Evolutionary conservation across 1,140 invertebrate species (phyloP).

Genomic region (Cotesia chilonis): DNA sequence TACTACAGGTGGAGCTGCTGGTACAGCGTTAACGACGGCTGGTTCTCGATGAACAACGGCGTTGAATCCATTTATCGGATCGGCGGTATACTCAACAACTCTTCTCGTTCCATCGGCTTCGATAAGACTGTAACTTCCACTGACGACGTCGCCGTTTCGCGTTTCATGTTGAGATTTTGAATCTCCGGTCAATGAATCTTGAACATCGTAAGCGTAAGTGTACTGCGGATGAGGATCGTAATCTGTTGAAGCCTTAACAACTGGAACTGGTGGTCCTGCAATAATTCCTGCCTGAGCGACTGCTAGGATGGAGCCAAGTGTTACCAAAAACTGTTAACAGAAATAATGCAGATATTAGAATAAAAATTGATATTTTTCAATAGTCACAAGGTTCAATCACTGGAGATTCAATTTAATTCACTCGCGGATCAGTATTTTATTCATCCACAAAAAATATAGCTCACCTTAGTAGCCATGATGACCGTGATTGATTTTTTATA

Average conservation of each 20-base stretch:
- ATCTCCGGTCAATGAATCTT: conserved; percentile 74
- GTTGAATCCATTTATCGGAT: conserved; percentile 64
- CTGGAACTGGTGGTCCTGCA: conserved; percentile 37
- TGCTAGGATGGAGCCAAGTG: conserved; percentile 41
- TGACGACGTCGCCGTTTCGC: conserved; percentile 69
- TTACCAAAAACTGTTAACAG: conserved; percentile 44
- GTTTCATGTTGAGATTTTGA: conserved; percentile 73
- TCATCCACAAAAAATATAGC: conserved; percentile 14
- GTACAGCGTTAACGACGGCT: conserved; percentile 39
- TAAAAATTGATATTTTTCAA: not conserved
- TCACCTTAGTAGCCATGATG: conserved; percentile 58
- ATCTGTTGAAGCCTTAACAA: conserved; percentile 46
- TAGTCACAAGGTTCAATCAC: not conserved
- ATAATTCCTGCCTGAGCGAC: conserved; percentile 40
- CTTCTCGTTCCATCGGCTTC: conserved; percentile 63
- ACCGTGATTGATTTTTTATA: conserved; percentile 31
- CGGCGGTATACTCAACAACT: conserved; percentile 60
- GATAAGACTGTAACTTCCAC: conserved; percentile 61
- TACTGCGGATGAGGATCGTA: conserved; percentile 70
- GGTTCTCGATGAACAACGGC: conserved; percentile 62
- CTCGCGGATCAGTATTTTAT: not conserved
- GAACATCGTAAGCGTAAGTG: conserved; percentile 71
- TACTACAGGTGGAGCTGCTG: conserved; percentile 36
- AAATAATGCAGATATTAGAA: conserved; percentile 8
- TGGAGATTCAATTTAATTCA: not conserved